Evolutionary conservation across 2,113 vertebrate genomes (phyloP).

Genomic region (Sander lucioperca): DNA sequence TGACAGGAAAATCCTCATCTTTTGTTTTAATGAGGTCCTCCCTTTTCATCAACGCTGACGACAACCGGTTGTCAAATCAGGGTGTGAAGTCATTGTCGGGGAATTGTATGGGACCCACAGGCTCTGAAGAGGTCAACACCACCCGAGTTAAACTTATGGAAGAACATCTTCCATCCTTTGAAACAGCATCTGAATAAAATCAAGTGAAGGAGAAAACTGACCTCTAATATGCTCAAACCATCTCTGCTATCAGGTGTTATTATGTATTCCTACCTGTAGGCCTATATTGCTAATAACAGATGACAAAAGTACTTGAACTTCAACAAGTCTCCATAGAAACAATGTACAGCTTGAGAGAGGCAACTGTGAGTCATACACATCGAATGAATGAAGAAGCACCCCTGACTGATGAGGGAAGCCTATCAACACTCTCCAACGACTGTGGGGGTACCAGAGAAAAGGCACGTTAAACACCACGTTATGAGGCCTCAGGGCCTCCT

Average conservation of each 20-base stretch:
- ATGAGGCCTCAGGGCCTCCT: slow-evolving; percentile 62
- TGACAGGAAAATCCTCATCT: slow-evolving; percentile 70
- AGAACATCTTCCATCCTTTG: slow-evolving; percentile 1
- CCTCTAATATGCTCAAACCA: neutral
- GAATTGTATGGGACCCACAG: slow-evolving; percentile 34
- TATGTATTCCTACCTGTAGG: neutral
- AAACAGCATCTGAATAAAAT: neutral
- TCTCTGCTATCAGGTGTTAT: neutral
- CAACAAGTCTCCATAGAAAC: neutral
- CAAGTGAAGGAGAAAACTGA: neutral
- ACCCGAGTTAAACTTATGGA: slow-evolving; percentile 29
- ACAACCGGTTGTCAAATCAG: slow-evolving; percentile 35
- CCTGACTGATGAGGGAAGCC: slow-evolving; percentile 46
- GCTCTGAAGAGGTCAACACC: slow-evolving; percentile 13
- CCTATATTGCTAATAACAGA: neutral
- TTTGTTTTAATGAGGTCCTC: slow-evolving; percentile 53
- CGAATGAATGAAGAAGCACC: slow-evolving; percentile 42
- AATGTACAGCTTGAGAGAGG: slow-evolving; percentile 21
- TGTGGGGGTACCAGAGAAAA: slow-evolving; percentile 55
- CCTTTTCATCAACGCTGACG: slow-evolving; percentile 41
- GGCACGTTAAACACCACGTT: slow-evolving; percentile 49
- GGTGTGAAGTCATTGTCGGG: slow-evolving; percentile 37
- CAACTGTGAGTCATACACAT: slow-evolving; percentile 71
- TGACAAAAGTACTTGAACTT: neutral
- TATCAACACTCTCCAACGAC: slow-evolving; percentile 65